Base-by-base conservation (phyloP, 2,888 invertebrate species). In the Andrena praecox region DNA sequence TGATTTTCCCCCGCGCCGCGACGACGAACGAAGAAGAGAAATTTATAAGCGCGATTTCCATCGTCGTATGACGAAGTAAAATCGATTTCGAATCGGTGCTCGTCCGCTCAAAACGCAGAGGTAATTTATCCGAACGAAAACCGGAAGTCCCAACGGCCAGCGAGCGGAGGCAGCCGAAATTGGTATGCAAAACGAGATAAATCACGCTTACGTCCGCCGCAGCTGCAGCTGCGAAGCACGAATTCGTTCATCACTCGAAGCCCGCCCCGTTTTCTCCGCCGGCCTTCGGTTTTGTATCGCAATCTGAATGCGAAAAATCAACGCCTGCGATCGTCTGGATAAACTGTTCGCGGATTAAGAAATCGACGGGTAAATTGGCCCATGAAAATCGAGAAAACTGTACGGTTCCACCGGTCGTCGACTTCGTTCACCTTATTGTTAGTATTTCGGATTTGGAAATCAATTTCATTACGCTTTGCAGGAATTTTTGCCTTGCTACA, bases 151-250 rank as follows among this genome's bases (percentile, higher is more conserved):
- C 82, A 85, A 75, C 73, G 85, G 87, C 72, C 85, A 77, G 80
- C 75, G 74, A 81, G 66, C 82, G 89, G 84, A 80, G 84, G 86
- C 83, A 70, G 75, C 71, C 85, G 86, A 90, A 90, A 91, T 90
- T 90, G 90, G 87, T 90, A 90, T 89, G 89, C 89, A 90, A 91
- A 92, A 90, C 85, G 87, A 86, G 87, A 92, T 92, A 91, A 92
- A 92, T 92, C 91, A 91, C 89, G 90, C 90, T 90, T 89, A 90
- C 87, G 91, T 91, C 86, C 86, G 86, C 87, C 87, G 87, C 92
- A 92, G 92, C 90, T 90, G 91, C 85, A 87, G 84, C 81, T 81
- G 80, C 77, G 71, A 77, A 77, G 68, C 74, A 87, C 87, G 87
- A 89, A 92, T 91, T 91, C 87, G 89, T 90, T 90, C 89, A 86